Evolutionary conservation across 2,888 invertebrate genomes (phyloP).

Genomic region (Pseudococcus viburni): DNA sequence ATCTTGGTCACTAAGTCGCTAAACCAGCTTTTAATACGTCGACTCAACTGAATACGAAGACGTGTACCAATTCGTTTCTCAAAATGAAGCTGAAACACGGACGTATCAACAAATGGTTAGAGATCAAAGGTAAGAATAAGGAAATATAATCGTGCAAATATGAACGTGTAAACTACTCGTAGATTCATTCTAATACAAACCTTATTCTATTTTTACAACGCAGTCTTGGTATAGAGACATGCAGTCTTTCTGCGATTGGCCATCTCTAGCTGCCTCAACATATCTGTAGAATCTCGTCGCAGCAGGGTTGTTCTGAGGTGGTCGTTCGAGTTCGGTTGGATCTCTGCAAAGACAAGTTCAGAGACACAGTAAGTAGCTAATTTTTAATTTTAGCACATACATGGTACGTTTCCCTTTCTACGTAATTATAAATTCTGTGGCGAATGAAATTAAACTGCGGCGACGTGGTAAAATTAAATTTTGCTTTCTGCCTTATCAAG

Average conservation of each 20-base stretch:
- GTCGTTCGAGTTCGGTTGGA: slow-evolving; percentile 80
- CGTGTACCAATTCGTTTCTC: slow-evolving; percentile 23
- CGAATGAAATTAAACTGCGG: slow-evolving; percentile 23
- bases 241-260: slow-evolving; percentile 86
- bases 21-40: slow-evolving; percentile 10
- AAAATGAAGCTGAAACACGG: background rate
- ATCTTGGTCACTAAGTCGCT: background rate
- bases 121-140: slow-evolving; percentile 26
- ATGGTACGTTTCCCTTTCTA: slow-evolving; percentile 21
- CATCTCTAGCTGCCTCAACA: slow-evolving; percentile 86
- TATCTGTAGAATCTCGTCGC: slow-evolving; percentile 84
- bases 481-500: slow-evolving; percentile 33
- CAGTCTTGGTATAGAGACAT: slow-evolving; percentile 79
- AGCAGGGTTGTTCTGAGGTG: slow-evolving; percentile 78
- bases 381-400: background rate
- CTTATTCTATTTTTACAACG: slow-evolving; percentile 71
- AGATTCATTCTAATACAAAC: background rate
- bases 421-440: background rate
- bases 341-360: slow-evolving; percentile 40
- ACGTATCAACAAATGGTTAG: background rate
- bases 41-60: background rate
- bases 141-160: background rate
- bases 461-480: slow-evolving; percentile 27
- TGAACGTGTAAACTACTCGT: background rate
- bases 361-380: background rate